Conservation (phyloP, 2,797 vertebrate genomes). For the Hemibagrus guttatus region DNA sequence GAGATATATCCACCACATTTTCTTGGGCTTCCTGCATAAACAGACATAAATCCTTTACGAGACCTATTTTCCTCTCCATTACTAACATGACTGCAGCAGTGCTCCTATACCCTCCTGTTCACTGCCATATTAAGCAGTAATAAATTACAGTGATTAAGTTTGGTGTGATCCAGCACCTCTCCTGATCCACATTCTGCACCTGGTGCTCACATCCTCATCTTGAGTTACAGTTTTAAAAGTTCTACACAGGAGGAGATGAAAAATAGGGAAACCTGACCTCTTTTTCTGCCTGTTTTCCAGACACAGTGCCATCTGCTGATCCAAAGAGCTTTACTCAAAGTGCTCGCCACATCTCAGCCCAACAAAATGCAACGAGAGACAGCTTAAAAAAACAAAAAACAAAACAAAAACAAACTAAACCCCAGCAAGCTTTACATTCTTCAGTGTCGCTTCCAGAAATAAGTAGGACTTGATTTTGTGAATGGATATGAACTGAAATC, state of each 20-base stretch:
- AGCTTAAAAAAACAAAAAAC: not conserved
- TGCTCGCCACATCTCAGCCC: not conserved
- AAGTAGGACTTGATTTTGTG: not conserved
- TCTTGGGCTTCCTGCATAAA: not conserved
- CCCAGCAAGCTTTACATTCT: not conserved
- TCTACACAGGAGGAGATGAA: not conserved
- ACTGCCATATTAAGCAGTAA: not conserved
- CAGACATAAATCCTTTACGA: not conserved
- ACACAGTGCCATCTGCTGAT: not conserved
- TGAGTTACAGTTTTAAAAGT: not conserved
- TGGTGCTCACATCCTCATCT: not conserved
- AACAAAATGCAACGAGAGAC: not conserved
- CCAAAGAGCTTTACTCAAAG: not conserved
- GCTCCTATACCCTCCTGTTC: not conserved
- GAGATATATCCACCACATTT: not conserved
- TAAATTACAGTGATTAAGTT: not conserved
- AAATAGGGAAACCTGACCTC: not conserved
- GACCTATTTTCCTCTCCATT: not conserved
- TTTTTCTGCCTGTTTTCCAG: not conserved
- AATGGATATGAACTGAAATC: not conserved
- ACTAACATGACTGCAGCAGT: not conserved
- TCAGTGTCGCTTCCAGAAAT: not conserved
- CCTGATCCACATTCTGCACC: not conserved
- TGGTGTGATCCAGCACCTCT: not conserved
- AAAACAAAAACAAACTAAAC: not conserved